phyloP scores from a whole-genome alignment of 1,140 invertebrate genomes.

The Pseudomyrmex cubaensis region DNA sequence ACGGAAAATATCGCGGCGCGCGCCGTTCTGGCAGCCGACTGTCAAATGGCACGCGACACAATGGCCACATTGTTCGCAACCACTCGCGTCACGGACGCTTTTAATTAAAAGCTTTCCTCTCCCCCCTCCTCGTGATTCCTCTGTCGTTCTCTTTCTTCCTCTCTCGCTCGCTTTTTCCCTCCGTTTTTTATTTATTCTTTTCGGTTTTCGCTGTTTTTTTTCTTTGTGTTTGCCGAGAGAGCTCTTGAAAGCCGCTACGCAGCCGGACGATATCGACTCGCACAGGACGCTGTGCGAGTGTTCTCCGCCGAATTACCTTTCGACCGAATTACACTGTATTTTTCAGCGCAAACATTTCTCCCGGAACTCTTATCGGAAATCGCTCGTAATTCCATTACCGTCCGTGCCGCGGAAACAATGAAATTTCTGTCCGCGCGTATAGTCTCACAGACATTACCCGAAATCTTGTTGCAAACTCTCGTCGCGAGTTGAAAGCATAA shows the following conservation, averaged over 20 bases:
- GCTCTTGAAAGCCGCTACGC: slow-evolving; percentile 28
- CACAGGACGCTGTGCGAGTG: background rate
- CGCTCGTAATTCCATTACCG: slow-evolving; percentile 42
- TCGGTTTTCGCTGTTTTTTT: background rate
- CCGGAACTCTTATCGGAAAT: slow-evolving; percentile 33
- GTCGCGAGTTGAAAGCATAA: background rate
- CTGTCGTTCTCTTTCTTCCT: slow-evolving; percentile 65
- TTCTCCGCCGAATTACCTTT: slow-evolving; percentile 10
- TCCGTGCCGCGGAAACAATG: slow-evolving; percentile 3
- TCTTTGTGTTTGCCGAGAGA: slow-evolving; percentile 52
- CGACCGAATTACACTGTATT: background rate
- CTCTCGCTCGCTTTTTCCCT: slow-evolving; percentile 49
- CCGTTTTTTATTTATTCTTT: slow-evolving; percentile 37
- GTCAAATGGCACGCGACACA: slow-evolving; percentile 75
- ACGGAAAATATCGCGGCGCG: slow-evolving; percentile 29
- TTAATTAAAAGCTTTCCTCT: slow-evolving; percentile 77
- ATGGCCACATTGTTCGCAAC: slow-evolving; percentile 76
- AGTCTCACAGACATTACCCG: background rate
- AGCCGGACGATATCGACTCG: slow-evolving; percentile 26
- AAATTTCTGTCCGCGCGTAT: background rate
- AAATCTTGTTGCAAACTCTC: slow-evolving; percentile 2
- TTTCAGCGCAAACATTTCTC: slow-evolving; percentile 31
- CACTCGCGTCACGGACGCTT: slow-evolving; percentile 71
- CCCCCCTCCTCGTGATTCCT: slow-evolving; percentile 6
- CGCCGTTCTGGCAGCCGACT: slow-evolving; percentile 41